A percentile compares a stretch with the other conserved stretches of the same genome.
Conservation (phyloP, 1,140 invertebrate species). For the Galleria mellonella region DNA sequence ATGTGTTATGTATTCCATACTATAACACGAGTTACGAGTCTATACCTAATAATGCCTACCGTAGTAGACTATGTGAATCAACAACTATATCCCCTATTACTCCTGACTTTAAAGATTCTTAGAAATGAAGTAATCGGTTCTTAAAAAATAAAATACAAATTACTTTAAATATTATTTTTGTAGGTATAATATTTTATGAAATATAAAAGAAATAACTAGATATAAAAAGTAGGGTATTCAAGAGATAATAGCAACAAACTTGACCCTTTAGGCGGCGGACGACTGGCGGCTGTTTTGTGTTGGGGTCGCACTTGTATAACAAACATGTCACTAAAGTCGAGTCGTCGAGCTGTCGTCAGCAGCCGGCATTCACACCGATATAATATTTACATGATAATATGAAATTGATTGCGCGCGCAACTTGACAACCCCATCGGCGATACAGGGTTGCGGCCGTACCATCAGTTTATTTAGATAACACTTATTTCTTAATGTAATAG, state of each 20-base stretch:
- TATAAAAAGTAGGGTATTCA: too few species aligned
- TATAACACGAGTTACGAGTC: too few species aligned
- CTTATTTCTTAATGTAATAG: conserved; percentile 10
- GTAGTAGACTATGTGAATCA: too few species aligned
- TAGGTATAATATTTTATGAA: too few species aligned
- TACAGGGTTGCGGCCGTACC: neutral
- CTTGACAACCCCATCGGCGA: neutral
- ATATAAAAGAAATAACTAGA: too few species aligned
- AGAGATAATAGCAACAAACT: neutral
- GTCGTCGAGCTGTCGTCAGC: conserved; percentile 11
- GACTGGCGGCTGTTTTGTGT: neutral
- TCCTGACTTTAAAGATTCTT: too few species aligned
- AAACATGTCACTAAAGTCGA: conserved; percentile 7
- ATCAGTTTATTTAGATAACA: conserved; percentile 1
- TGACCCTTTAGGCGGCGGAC: neutral
- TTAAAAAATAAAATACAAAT: too few species aligned
- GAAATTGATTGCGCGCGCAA: conserved; percentile 17
- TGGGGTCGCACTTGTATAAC: neutral
- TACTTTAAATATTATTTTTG: too few species aligned
- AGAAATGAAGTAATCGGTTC: too few species aligned
- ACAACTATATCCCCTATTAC: too few species aligned
- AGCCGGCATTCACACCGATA: conserved; percentile 24
- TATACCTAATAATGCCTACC: too few species aligned
- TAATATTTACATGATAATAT: conserved; percentile 22
- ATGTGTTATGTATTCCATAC: too few species aligned